Base-by-base conservation (phyloP, 2,797 vertebrate species). In the Urocyon cinereoargenteus region DNA sequence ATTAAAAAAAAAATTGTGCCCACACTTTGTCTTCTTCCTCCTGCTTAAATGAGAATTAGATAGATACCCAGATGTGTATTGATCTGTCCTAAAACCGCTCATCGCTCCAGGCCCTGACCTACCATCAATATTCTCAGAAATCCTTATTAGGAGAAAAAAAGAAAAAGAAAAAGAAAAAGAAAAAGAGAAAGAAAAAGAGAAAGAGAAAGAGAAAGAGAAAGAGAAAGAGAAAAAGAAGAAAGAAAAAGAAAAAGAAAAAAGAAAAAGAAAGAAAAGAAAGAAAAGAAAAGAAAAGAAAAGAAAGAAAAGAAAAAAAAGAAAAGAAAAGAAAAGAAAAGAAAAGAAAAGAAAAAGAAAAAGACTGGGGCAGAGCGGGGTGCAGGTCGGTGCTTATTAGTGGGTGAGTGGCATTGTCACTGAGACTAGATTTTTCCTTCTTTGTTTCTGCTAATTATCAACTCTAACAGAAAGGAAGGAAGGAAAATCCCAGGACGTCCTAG, bases 401-500 rank as follows among this genome's bases (percentile, higher is more conserved):
- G 16, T 36, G 22, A 90, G 61, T 77, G 81, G 8, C 36, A 24
- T 64, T n/a, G 66, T n/a, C 86, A 22, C 14, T 66, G 14, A 8
- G 31, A 28, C 59, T 92, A 34, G 6, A 13, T 85, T 72, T 81
- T 73, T 89, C 26, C 9, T 34, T 22, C 19, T 66, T 78, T 51
- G 53, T 93, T 61, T 77, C 68, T 72, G 78, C 59, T 90, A 62
- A 73, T 93, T 70, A 73, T 28, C 53, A 86, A 19, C 77, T 96
- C 61, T 51, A 49, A 93, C 16, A 55, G 86, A 26, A 53, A 31
- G 45, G 7, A 75, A 21, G 40, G 62, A 31, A 87, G 31, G 77
- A 61, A 88, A 85, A 26, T 3, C 16, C 10, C 3, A 21, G 0
- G 70, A 73, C 49, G 78, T 95, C 82, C 61, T 83, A 68, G 57